Conservation (phyloP, 2,113 vertebrate genomes). For the Rhombomys opimus region DNA sequence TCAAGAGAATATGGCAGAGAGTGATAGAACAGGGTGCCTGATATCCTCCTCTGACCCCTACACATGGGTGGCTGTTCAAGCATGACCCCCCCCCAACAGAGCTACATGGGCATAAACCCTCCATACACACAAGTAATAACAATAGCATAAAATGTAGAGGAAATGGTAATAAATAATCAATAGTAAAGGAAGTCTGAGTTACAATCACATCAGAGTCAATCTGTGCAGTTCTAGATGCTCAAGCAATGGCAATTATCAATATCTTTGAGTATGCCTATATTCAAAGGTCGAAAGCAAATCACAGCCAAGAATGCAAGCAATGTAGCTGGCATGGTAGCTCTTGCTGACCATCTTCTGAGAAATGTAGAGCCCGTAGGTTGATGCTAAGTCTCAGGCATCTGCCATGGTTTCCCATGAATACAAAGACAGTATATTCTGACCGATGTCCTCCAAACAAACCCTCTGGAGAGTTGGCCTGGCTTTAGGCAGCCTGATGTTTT, state of each 20-base stretch:
- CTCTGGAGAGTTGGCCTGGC: not conserved
- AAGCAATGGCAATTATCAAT: not conserved
- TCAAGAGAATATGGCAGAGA: not conserved
- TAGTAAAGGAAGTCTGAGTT: not conserved
- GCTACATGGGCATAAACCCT: no score
- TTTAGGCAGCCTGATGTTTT: not conserved
- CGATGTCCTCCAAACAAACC: not conserved
- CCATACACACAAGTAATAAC: not conserved
- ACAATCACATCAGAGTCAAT: not conserved
- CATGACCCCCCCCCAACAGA: not conserved
- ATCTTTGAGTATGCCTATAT: not conserved
- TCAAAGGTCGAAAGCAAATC: not conserved
- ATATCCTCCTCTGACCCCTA: not conserved
- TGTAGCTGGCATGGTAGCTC: not conserved
- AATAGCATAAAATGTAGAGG: not conserved
- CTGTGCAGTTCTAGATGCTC: not conserved
- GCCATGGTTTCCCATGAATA: not conserved
- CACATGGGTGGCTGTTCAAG: not conserved
- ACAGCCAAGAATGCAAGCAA: not conserved
- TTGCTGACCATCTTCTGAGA: not conserved
- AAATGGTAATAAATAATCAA: not conserved
- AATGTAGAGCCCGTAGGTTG: not conserved
- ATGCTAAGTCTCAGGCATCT: not conserved
- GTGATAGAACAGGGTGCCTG: not conserved
- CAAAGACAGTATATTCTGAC: no score